These are phyloP conservation scores for Hirudinaria manillensis DNA, from an alignment of 2,888 invertebrate species.

Conservation along the genomic window DNA sequence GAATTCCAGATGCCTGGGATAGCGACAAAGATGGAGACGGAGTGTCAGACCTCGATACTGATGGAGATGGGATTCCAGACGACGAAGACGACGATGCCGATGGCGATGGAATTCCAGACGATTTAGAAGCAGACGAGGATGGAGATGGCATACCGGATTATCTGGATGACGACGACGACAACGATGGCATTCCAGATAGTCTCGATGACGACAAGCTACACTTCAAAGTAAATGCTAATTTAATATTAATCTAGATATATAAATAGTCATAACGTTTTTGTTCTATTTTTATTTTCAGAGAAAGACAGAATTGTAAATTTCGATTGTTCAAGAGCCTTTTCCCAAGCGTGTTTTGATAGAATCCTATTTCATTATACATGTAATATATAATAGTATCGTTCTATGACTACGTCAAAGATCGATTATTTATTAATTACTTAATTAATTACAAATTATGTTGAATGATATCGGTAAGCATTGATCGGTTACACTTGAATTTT, in stretches of 20 bases:
- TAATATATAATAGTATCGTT: too few relatives aligned
- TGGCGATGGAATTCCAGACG: constrained; percentile 45
- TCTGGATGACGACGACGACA: constrained; percentile 32
- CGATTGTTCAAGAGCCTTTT: background rate
- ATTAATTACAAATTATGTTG: too few relatives aligned
- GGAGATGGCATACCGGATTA: constrained; percentile 30
- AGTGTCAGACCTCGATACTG: constrained; percentile 41
- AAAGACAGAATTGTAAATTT: constrained; percentile 22
- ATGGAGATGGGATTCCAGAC: constrained; percentile 46
- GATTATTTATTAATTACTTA: too few relatives aligned
- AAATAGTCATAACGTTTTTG: background rate
- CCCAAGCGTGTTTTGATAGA: too few relatives aligned
- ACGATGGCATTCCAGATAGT: constrained; percentile 34
- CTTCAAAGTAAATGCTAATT: background rate
- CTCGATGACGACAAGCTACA: constrained; percentile 30
- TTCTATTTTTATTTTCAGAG: constrained; percentile 12
- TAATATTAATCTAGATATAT: background rate
- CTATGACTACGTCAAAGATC: too few relatives aligned
- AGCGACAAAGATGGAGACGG: constrained; percentile 44
- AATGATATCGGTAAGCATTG: too few relatives aligned
- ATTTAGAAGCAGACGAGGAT: constrained; percentile 40
- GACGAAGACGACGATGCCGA: constrained; percentile 44
- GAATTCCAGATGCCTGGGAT: constrained; percentile 36
- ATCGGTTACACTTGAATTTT: too few relatives aligned
- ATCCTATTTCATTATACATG: too few relatives aligned